These are phyloP conservation scores for Drosophila guanche DNA, from an alignment of 1,140 invertebrate species.

Conservation along the genomic window DNA sequence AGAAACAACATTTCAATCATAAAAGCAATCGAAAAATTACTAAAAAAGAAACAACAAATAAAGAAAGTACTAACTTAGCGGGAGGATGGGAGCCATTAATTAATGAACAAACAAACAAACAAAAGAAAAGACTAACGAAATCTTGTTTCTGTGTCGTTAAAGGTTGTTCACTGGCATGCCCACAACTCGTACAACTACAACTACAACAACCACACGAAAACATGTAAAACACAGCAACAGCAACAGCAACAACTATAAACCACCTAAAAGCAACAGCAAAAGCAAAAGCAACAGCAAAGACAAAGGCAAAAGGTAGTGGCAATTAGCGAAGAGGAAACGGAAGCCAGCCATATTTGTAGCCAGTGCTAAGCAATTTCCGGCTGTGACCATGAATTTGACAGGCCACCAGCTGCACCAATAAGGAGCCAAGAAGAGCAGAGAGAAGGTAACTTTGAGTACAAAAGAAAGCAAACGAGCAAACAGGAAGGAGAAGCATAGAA, in stretches of 20 bases:
- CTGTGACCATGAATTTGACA: slow-evolving; percentile 53
- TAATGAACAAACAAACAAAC: slow-evolving; percentile 26
- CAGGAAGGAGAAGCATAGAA: slow-evolving; percentile 6
- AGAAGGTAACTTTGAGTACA: slow-evolving; percentile 6
- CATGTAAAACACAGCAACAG: slow-evolving; percentile 60
- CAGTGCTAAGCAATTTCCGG: slow-evolving; percentile 61
- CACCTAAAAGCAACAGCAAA: slow-evolving; percentile 28
- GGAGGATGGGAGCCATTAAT: slow-evolving; percentile 11
- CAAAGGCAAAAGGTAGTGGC: slow-evolving; percentile 12
- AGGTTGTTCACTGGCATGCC: slow-evolving; percentile 83
- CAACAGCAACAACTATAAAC: slow-evolving; percentile 26
- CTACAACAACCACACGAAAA: slow-evolving; percentile 62
- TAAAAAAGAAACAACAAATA: slow-evolving; percentile 79
- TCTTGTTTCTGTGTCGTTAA: slow-evolving; percentile 84
- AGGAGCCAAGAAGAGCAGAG: slow-evolving; percentile 13
- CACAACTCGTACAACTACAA: slow-evolving; percentile 63
- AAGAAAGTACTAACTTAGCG: slow-evolving; percentile 34
- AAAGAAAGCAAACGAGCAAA: slow-evolving; percentile 1
- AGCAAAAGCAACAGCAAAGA: slow-evolving; percentile 31
- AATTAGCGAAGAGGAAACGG: slow-evolving; percentile 43
- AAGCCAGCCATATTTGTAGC: slow-evolving; percentile 55
- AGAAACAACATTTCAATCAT: slow-evolving; percentile 84
- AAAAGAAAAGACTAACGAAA: slow-evolving; percentile 80
- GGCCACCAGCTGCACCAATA: slow-evolving; percentile 30
- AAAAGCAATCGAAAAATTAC: slow-evolving; percentile 56